These are phyloP conservation scores for Stegostoma tigrinum DNA, from an alignment of 2,113 vertebrate species.

Conservation along the genomic window DNA sequence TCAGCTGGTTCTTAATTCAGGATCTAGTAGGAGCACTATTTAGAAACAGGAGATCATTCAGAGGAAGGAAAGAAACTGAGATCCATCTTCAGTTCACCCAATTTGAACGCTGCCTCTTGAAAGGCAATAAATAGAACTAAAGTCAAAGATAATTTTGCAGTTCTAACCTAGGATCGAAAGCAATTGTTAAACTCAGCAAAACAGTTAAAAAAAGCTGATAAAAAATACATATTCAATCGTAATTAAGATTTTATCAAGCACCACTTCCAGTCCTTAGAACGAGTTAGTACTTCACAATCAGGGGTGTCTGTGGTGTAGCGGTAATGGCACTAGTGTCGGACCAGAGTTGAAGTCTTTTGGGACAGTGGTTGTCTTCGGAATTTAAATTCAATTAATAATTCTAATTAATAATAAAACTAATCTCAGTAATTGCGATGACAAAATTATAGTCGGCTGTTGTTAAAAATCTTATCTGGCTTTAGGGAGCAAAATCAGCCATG, in stretches of 20 bases:
- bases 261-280: neutral
- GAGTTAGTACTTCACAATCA: neutral
- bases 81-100: neutral
- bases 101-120: neutral
- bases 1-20: neutral
- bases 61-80: neutral
- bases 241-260: neutral
- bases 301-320: too few species aligned
- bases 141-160: neutral
- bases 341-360: too few species aligned
- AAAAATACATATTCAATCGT: neutral
- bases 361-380: too few species aligned
- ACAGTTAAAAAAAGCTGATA: neutral
- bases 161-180: neutral
- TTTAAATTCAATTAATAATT: too few species aligned
- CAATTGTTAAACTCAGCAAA: neutral
- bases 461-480: too few species aligned
- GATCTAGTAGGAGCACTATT: neutral
- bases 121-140: neutral
- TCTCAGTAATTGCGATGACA: too few species aligned
- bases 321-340: too few species aligned
- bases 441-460: too few species aligned
- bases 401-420: too few species aligned
- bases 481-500: too few species aligned
- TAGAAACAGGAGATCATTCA: neutral